phyloP scores from a whole-genome alignment of 2,888 invertebrate species.

The Sipunculus nudus region DNA sequence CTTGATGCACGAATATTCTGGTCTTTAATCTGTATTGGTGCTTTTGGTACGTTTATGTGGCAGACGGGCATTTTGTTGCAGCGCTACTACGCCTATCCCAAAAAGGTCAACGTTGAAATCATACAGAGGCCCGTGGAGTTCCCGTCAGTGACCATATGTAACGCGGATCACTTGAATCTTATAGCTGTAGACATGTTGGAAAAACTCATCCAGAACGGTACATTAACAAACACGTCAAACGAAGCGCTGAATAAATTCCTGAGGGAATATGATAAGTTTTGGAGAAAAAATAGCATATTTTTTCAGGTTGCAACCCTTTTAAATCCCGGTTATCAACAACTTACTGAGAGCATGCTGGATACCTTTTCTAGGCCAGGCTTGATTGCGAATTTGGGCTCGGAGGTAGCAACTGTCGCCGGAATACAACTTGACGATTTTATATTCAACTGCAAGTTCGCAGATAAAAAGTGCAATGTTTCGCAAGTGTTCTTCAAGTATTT shows the following conservation, averaged over 20 bases:
- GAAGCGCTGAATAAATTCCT: too few relatives aligned
- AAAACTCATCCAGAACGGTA: slow-evolving; percentile 21
- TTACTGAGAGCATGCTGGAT: slow-evolving; percentile 33
- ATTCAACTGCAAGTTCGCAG: slow-evolving; percentile 41
- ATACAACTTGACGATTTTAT: slow-evolving; percentile 39
- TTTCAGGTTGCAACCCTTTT: too few relatives aligned
- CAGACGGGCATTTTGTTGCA: slow-evolving; percentile 36
- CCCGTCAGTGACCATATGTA: slow-evolving; percentile 40
- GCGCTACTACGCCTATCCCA: slow-evolving; percentile 35
- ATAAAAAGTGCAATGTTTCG: slow-evolving; percentile 35
- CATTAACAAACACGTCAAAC: too few relatives aligned
- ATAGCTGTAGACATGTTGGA: slow-evolving; percentile 27
- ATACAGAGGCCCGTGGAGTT: slow-evolving; percentile 36
- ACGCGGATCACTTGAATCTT: slow-evolving; percentile 38
- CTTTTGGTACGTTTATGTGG: slow-evolving; percentile 42
- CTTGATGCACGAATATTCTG: slow-evolving; percentile 36
- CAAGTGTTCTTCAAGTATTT: slow-evolving; percentile 33
- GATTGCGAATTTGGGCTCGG: slow-evolving; percentile 36
- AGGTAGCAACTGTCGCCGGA: slow-evolving; percentile 31
- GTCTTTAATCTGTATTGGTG: slow-evolving; percentile 40
- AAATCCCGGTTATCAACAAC: too few relatives aligned
- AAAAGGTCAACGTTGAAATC: slow-evolving; percentile 39
- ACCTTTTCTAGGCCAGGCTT: slow-evolving; percentile 38
- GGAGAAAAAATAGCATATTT: too few relatives aligned
- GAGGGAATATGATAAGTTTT: too few relatives aligned